Evolutionary conservation across 2,113 vertebrate genomes (phyloP), one percentile per base, ranked within the genome.

Genomic region (Polypterus senegalus): DNA sequence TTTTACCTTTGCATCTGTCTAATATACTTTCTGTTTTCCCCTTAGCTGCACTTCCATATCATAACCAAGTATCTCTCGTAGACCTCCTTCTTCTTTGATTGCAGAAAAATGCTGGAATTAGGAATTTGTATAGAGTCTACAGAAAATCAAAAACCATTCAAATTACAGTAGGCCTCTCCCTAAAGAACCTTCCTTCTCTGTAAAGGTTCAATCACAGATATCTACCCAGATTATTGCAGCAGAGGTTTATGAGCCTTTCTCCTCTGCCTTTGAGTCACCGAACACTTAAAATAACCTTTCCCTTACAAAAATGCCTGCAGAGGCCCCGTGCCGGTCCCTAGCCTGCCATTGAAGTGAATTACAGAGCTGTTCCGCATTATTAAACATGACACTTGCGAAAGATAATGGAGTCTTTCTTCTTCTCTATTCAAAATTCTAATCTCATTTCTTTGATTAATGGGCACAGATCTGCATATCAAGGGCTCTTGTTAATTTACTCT

Each of bases 371-470:
- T 84, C 79, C 73, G 67, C 76, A 74, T 88, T 87, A 88, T 88
- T 87, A 86, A 84, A 86, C 84, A 83, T 84, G 83, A 87, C 85
- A 88, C 83, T 84, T 77, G 73, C 76, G 75, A 75, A 71, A 83
- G 79, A 86, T 86, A 88, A 87, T 88, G 80, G 80, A 79, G 78
- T 75, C 81, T 86, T 83, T 87, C 83, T 87, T 84, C 84, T 81
- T 86, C 83, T 86, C 82, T 80, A 85, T 88, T 88, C 81, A 81
- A 82, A 85, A 87, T 81, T 78, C 81, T 87, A 83, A 88, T 88
- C 85, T 83, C 79, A 84, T 86, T 84, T 80, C 85, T 87, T 83
- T 88, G 86, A 88, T 88, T 87, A 86, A 85, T 79, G 79, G 77
- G 72, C 71, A 65, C 64, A 79, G 72, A 85, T 87, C 84, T 86